Percentiles rank a stretch among this genome's conserved stretches.
Evolutionary conservation across 23 tunicate genomes (phyloP).

Genomic region (Trididemnum nubilum): DNA sequence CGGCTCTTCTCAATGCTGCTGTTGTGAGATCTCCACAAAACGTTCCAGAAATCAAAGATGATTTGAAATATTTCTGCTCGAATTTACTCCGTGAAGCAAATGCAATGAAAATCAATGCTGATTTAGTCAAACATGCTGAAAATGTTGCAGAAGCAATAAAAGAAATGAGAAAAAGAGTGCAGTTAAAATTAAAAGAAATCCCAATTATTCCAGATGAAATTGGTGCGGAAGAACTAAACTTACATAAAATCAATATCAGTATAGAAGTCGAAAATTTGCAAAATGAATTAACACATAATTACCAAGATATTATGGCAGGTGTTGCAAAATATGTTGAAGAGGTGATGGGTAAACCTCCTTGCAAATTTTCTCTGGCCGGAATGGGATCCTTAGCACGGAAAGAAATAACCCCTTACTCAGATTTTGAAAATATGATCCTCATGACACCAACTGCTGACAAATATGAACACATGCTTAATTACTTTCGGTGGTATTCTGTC

Average conservation of each 20-base stretch:
- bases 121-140: neutral
- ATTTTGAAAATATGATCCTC: conserved; percentile 34
- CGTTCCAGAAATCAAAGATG: conserved; percentile 28
- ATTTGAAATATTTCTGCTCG: conserved; percentile 26
- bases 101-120: neutral
- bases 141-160: neutral
- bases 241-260: neutral
- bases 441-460: conserved; percentile 43
- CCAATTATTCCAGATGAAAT: neutral
- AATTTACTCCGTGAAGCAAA: conserved; percentile 10
- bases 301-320: conserved; percentile 21
- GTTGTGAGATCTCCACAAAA: conserved; percentile 39
- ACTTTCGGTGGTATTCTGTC: conserved; percentile 51
- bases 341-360: conserved; percentile 53
- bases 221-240: neutral
- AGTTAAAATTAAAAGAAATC: neutral
- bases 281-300: conserved; percentile 30
- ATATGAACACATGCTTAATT: conserved; percentile 24
- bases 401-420: conserved; percentile 48
- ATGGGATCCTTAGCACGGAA: conserved; percentile 36
- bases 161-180: neutral
- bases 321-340: conserved; percentile 13
- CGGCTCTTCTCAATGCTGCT: conserved; percentile 61
- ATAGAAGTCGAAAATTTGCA: neutral
- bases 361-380: conserved; percentile 40